Percentiles rank a stretch among this genome's conserved stretches.
Conservation (phyloP, 2,888 invertebrate genomes). For the Conops quadrifasciatus region DNA sequence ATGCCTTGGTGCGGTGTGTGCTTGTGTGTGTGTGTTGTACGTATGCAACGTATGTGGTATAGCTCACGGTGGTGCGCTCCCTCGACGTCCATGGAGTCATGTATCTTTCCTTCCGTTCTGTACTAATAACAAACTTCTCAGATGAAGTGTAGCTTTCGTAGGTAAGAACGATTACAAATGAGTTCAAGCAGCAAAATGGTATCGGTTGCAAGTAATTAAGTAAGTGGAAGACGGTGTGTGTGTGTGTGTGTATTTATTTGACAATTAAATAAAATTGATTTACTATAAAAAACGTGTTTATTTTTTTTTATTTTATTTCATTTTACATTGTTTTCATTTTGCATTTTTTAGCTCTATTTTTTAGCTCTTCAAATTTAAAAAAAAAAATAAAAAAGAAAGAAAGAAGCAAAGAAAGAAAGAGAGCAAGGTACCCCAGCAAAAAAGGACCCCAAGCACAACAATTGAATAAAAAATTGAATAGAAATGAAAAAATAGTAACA, state of each 20-base stretch:
- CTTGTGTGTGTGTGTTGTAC: slow-evolving; percentile 16
- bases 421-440: no score
- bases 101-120: background rate
- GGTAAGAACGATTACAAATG: slow-evolving; percentile 22
- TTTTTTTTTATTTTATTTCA: no score
- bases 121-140: slow-evolving; percentile 36
- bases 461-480: no score
- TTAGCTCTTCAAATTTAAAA: no score
- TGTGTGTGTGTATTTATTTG: background rate
- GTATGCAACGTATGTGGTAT: slow-evolving; percentile 19
- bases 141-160: slow-evolving; percentile 21
- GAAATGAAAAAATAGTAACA: no score
- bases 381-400: no score
- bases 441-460: no score
- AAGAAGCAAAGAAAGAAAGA: no score
- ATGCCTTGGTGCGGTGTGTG: background rate
- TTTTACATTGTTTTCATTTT: no score
- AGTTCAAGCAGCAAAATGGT: slow-evolving; percentile 12
- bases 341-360: no score
- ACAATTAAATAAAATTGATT: no score
- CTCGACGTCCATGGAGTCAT: background rate
- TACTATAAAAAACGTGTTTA: no score
- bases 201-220: slow-evolving; percentile 33
- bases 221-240: slow-evolving; percentile 9
- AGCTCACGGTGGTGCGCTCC: slow-evolving; percentile 18